Percentiles rank a stretch among this genome's conserved stretches.
phyloP scores from a whole-genome alignment of 2,888 invertebrate genomes.

The Eupithecia centaureata region DNA sequence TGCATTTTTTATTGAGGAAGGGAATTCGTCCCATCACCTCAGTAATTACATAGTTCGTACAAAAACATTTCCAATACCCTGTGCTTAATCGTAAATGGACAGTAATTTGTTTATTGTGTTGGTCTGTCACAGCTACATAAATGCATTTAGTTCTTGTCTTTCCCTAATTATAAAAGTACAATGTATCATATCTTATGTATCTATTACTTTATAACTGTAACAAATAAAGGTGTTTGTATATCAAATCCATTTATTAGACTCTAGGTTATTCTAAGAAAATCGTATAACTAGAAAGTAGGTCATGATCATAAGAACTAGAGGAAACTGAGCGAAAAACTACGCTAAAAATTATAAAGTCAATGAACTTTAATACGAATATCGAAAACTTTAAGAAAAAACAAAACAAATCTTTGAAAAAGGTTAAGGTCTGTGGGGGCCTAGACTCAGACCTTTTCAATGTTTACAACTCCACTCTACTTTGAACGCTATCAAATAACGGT shows the following conservation, averaged over 20 bases:
- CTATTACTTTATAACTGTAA: neutral
- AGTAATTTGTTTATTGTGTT: constrained; percentile 4
- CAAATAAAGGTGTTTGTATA: neutral
- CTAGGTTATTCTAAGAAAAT: constrained; percentile 50
- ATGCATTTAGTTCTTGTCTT: neutral
- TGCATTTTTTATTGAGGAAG: constrained; percentile 67
- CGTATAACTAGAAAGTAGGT: constrained; percentile 66
- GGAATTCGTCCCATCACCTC: constrained; percentile 58
- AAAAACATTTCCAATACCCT: constrained; percentile 46
- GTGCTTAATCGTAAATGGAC: constrained; percentile 25
- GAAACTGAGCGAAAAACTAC: constrained; percentile 11
- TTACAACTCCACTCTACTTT: neutral
- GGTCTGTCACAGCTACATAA: constrained; percentile 6
- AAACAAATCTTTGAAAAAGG: too few relatives aligned
- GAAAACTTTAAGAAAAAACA: neutral
- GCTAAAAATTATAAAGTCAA: neutral
- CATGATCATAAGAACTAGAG: constrained; percentile 53
- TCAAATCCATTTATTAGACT: neutral
- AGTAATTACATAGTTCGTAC: constrained; percentile 53
- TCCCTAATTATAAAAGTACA: neutral
- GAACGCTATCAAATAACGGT: neutral
- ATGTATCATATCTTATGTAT: neutral
- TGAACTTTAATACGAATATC: constrained; percentile 3
- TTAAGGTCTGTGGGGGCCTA: too few relatives aligned
- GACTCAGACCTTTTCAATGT: neutral